A percentile compares a stretch with the other conserved stretches of the same genome.
phyloP scores from a whole-genome alignment of 2,888 invertebrate species.

The Nineta flava region DNA sequence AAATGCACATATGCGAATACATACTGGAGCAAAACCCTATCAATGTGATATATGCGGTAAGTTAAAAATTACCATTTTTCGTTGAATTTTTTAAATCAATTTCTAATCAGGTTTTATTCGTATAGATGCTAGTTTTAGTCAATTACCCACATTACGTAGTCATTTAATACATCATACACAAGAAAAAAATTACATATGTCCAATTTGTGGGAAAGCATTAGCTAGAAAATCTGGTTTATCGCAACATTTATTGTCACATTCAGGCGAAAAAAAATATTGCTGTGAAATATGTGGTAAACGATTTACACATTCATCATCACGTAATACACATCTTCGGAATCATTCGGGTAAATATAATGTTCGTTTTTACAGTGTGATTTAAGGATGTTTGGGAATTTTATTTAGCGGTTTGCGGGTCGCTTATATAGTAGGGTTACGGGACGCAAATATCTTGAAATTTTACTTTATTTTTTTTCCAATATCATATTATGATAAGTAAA shows the following conservation, averaged over 20 bases:
- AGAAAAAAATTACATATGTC: slow-evolving; percentile 1
- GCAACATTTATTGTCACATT: neutral
- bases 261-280: neutral
- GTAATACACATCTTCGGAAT: neutral
- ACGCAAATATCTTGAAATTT: too few relatives aligned
- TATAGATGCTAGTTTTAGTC: neutral
- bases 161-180: neutral
- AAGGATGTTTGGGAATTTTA: too few relatives aligned
- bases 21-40: neutral
- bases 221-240: neutral
- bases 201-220: neutral
- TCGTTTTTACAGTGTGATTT: neutral
- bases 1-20: neutral
- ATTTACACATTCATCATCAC: neutral
- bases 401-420: too few relatives aligned
- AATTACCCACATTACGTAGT: neutral
- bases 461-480: too few relatives aligned
- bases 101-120: neutral
- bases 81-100: neutral
- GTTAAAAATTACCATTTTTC: neutral
- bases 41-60: neutral
- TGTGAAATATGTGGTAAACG: neutral
- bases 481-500: too few relatives aligned
- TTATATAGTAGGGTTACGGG: too few relatives aligned
- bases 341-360: neutral